A percentile compares a stretch with the other conserved stretches of the same genome.
These are phyloP conservation scores for Cyanistes caeruleus DNA, from an alignment of 2,113 vertebrate genomes.

Conservation along the genomic window DNA sequence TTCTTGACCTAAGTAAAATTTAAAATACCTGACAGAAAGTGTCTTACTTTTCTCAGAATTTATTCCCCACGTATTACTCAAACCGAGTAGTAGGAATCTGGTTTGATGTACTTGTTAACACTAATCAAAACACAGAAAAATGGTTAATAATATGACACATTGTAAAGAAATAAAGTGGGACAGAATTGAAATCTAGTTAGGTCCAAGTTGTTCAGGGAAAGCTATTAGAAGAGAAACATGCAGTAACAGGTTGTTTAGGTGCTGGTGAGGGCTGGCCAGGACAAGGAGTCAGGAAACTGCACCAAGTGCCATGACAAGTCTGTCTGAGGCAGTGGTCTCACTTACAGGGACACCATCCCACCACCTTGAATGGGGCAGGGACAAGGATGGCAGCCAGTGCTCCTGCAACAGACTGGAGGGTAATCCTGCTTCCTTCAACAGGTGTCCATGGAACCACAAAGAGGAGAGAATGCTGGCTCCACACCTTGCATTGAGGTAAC, in stretches of 20 bases:
- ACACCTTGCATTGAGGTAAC: not conserved
- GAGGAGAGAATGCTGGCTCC: fast-evolving
- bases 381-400: not conserved
- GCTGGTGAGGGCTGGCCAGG: not conserved
- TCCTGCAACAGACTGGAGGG: not conserved
- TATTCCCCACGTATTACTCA: not conserved
- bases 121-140: not conserved
- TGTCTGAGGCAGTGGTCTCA: not conserved
- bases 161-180: not conserved
- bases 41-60: not conserved
- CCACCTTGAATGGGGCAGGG: fast-evolving
- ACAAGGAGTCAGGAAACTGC: not conserved
- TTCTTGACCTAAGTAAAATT: not conserved
- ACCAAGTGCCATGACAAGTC: fast-evolving
- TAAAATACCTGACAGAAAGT: not conserved
- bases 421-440: not conserved
- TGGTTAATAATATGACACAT: not conserved
- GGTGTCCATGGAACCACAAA: not conserved
- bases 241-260: not conserved
- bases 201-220: not conserved
- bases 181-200: not conserved
- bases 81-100: not conserved
- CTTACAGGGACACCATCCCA: fast-evolving
- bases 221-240: not conserved
- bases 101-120: not conserved